phyloP scores from a whole-genome alignment of 2,113 vertebrate species.

The Ondatra zibethicus region DNA sequence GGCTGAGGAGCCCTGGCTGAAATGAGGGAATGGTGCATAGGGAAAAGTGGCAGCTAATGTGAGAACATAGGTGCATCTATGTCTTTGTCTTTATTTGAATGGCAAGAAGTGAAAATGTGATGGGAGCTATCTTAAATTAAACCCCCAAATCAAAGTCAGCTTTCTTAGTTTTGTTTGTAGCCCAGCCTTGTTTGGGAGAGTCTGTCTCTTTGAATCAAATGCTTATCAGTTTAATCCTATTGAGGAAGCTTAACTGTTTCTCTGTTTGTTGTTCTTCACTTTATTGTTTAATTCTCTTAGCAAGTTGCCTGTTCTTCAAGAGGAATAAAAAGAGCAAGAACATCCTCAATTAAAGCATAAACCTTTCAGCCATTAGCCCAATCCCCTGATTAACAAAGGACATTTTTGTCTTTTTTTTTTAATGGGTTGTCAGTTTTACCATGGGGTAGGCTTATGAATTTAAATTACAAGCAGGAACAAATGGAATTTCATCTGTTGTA shows the following conservation, averaged over 20 bases:
- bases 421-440: not conserved
- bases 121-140: not conserved
- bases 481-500: not conserved
- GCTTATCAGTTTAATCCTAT: conserved; percentile 8
- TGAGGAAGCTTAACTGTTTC: not conserved
- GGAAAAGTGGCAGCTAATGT: accelerated
- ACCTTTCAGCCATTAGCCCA: not conserved
- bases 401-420: not conserved
- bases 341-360: not conserved
- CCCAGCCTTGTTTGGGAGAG: not conserved
- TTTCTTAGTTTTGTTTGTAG: not conserved
- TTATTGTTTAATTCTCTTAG: conserved; percentile 44
- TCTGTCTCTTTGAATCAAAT: conserved; percentile 26
- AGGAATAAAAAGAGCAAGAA: conserved; percentile 19
- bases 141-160: not conserved
- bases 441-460: not conserved
- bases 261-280: conserved; percentile 7
- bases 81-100: not conserved
- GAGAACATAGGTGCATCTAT: accelerated
- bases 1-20: not conserved
- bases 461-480: not conserved
- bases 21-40: not conserved
- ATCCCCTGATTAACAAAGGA: not conserved
- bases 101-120: not conserved
- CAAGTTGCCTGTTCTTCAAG: not conserved